Percentiles rank a stretch among this genome's conserved stretches.
Evolutionary conservation across 2,113 vertebrate genomes (phyloP).

Genomic region (Tautogolabrus adspersus): DNA sequence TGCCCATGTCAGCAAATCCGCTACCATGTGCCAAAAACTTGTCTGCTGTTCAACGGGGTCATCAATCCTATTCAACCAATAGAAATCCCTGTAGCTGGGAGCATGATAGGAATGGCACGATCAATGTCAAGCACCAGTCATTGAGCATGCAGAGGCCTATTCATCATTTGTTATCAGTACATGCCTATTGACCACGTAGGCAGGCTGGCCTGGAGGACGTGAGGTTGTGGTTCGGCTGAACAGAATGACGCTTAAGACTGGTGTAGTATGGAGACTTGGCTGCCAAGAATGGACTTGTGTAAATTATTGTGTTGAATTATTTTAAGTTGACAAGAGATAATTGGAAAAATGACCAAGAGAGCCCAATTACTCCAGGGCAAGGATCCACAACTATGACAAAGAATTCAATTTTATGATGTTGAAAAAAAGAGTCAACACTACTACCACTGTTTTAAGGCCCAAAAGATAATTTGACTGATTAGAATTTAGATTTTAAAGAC

Average conservation of each 20-base stretch:
- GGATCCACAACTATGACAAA: background rate
- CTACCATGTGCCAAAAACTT: conserved; percentile 37
- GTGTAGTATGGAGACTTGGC: background rate
- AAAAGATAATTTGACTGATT: background rate
- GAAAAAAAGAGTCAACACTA: no score
- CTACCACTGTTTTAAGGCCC: background rate
- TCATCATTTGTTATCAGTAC: conserved; percentile 25
- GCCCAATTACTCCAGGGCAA: background rate
- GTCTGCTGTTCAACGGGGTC: conserved; percentile 20
- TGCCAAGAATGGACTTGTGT: background rate
- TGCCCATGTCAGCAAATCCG: conserved; percentile 1
- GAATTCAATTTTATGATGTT: background rate
- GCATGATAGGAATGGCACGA: conserved; percentile 25
- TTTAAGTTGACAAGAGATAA: background rate
- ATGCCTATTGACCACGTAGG: background rate
- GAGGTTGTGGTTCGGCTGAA: background rate
- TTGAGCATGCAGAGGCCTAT: conserved; percentile 2
- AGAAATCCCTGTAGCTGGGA: conserved; percentile 36
- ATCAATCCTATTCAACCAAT: conserved; percentile 47
- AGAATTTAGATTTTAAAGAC: conserved; percentile 10
- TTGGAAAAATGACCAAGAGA: background rate
- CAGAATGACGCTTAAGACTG: background rate
- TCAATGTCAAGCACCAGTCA: conserved; percentile 38
- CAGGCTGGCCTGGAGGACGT: background rate
- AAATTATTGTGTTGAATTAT: background rate